These are phyloP conservation scores for Amazona ochrocephala DNA, from an alignment of 2,797 vertebrate species.

Conservation along the genomic window DNA sequence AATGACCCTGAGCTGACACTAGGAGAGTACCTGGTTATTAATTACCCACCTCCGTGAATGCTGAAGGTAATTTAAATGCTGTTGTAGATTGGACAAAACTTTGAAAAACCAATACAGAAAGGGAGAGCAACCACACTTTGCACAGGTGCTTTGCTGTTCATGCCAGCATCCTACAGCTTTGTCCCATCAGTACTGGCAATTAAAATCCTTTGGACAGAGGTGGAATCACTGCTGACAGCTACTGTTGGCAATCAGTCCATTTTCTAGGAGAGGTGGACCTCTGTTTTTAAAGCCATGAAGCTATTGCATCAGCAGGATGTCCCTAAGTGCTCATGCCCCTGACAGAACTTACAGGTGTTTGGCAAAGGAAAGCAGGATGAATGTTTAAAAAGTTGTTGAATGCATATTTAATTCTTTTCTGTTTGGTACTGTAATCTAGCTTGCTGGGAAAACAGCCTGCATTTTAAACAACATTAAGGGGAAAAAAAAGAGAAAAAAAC, in stretches of 20 bases:
- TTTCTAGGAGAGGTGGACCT: slow-evolving; percentile 8
- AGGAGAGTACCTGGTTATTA: slow-evolving; percentile 5
- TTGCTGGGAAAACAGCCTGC: not conserved
- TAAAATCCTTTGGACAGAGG: slow-evolving; percentile 36
- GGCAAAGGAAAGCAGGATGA: slow-evolving; percentile 32
- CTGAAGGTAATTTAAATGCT: slow-evolving; percentile 45
- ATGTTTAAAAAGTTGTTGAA: slow-evolving; percentile 39
- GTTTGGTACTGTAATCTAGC: slow-evolving; percentile 22
- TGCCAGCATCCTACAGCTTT: not conserved
- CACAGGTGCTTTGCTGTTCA: not conserved
- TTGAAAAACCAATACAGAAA: not conserved
- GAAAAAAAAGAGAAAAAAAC: no score
- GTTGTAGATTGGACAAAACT: slow-evolving; percentile 50
- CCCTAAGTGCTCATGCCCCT: slow-evolving; percentile 32
- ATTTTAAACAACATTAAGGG: not conserved
- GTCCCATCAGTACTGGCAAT: slow-evolving; percentile 18
- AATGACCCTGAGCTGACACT: slow-evolving; percentile 25
- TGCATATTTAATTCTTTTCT: slow-evolving; percentile 37
- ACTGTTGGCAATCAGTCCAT: slow-evolving; percentile 4
- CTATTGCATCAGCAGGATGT: slow-evolving; percentile 32
- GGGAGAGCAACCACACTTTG: not conserved
- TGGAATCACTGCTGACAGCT: not conserved
- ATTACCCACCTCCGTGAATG: not conserved
- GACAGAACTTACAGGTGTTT: slow-evolving; percentile 52
- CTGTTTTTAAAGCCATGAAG: slow-evolving; percentile 59